Base-by-base conservation (phyloP, 2,888 invertebrate genomes). In the Hirtodrosophila trivittata region DNA sequence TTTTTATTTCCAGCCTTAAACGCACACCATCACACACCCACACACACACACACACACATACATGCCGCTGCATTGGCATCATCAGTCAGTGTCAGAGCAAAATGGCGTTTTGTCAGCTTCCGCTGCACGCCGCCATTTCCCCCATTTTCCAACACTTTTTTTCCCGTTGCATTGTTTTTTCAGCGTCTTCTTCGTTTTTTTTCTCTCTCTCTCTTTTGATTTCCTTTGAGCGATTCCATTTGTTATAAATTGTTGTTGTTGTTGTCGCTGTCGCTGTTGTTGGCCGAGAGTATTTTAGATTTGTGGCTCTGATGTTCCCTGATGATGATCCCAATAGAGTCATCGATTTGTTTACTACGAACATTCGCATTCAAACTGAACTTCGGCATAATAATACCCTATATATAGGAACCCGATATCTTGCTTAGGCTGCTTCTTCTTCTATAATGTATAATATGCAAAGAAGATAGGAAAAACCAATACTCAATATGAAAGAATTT, bases 21-120 rank as follows among this genome's bases (percentile, higher is more conserved):
- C 30, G 39, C 32, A 56, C 5, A 18, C 26, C 26, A 4, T 12
- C 0, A 21, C 42, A 25, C 25, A 16, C 41, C 41, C 16, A 30
- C 10, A 21, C 13, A 37, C 18, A 21, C 26, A 26, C 8, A 1
- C n/a, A 32, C 3, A 12, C 18, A 25, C n/a, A 14, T 13, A 10
- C 39, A n/a, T 6, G 1, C 18, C 28, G 10, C 38, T 58, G 68
- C 57, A 63, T 38, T 47, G 63, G 49, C 72, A 73, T 83, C 87
- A 87, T 87, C 87, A 76, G 75, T 87, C 87, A 88, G 75, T 87
- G 87, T 87, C 88, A 85, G 68, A 63, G 70, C 54, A 66, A 58
- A 60, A 75, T 87, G 87, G 67, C 77, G 75, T 83, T 87, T 70
- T 78, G 86, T 76, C 84, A 78, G 87, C 86, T 87, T 83, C 83